These are phyloP conservation scores for Tarsius wallacei DNA, from an alignment of 2,797 vertebrate species.

Conservation along the genomic window DNA sequence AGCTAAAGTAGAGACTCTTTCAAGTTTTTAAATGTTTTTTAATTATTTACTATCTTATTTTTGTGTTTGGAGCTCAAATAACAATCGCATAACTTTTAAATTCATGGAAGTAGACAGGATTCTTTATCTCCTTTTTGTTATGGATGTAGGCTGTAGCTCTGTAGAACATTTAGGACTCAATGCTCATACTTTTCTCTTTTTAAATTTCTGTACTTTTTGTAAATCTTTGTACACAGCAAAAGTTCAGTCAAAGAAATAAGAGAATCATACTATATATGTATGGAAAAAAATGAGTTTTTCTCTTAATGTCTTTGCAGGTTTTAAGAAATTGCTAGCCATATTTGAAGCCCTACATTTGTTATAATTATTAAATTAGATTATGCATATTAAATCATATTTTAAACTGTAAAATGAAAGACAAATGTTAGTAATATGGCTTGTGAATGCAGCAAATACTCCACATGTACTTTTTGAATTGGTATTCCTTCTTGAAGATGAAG, in stretches of 20 bases:
- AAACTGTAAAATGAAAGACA: neutral
- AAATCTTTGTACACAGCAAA: neutral
- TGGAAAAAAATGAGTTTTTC: neutral
- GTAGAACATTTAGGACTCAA: neutral
- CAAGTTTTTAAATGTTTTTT: slow-evolving; percentile 30
- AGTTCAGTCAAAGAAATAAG: neutral
- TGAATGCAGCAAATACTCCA: neutral
- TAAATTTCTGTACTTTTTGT: neutral
- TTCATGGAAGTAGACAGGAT: neutral
- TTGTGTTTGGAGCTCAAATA: neutral
- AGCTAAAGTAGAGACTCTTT: neutral
- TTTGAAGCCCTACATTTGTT: slow-evolving; percentile 29
- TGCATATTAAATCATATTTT: neutral
- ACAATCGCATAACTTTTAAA: neutral
- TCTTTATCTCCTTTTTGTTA: neutral
- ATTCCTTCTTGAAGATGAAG: neutral
- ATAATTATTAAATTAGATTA: slow-evolving; percentile 12
- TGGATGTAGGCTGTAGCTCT: neutral
- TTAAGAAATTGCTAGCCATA: neutral
- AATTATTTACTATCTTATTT: neutral
- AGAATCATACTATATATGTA: neutral
- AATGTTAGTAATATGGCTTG: neutral
- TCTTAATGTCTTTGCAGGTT: neutral
- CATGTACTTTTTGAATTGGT: neutral
- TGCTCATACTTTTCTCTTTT: neutral